Evolutionary conservation across 2,888 invertebrate species (phyloP).

Genomic region (Miltochrista miniata): DNA sequence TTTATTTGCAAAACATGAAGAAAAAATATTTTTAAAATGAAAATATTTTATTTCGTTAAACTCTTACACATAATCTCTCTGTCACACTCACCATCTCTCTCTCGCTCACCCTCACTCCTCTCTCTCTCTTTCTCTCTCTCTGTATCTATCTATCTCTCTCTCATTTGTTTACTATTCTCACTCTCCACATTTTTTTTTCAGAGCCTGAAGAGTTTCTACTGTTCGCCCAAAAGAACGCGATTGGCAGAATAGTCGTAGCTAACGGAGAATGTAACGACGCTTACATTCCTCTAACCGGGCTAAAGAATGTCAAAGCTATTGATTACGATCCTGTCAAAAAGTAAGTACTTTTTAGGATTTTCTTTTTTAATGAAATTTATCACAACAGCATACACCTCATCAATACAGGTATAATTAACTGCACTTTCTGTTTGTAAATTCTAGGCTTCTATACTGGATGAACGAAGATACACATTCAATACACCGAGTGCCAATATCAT

Average conservation of each 20-base stretch:
- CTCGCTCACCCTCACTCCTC: not conserved
- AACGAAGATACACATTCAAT: slow-evolving; percentile 91
- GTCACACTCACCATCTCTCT: not conserved
- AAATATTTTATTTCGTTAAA: too few species aligned
- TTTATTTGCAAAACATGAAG: too few species aligned
- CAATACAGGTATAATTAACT: not conserved
- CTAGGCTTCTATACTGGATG: slow-evolving; percentile 85
- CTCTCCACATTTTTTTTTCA: slow-evolving; percentile 58
- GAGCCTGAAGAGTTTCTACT: slow-evolving; percentile 94
- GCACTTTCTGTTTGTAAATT: not conserved
- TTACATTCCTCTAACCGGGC: slow-evolving; percentile 89
- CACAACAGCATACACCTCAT: too few species aligned
- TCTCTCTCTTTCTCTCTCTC: not conserved
- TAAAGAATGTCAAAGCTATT: slow-evolving; percentile 91
- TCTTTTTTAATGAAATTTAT: too few species aligned
- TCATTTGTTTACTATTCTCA: too few species aligned
- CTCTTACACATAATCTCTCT: too few species aligned
- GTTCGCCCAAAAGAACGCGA: slow-evolving; percentile 92
- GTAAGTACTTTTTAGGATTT: slow-evolving; percentile 42
- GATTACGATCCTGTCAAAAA: slow-evolving; percentile 91
- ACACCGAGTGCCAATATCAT: slow-evolving; percentile 82
- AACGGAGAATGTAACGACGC: slow-evolving; percentile 92
- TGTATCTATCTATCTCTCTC: not conserved
- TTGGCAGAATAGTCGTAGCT: slow-evolving; percentile 91
- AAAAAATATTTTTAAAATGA: too few species aligned